phyloP scores from a whole-genome alignment of 2,113 vertebrate species.

The Aepyceros melampus region DNA sequence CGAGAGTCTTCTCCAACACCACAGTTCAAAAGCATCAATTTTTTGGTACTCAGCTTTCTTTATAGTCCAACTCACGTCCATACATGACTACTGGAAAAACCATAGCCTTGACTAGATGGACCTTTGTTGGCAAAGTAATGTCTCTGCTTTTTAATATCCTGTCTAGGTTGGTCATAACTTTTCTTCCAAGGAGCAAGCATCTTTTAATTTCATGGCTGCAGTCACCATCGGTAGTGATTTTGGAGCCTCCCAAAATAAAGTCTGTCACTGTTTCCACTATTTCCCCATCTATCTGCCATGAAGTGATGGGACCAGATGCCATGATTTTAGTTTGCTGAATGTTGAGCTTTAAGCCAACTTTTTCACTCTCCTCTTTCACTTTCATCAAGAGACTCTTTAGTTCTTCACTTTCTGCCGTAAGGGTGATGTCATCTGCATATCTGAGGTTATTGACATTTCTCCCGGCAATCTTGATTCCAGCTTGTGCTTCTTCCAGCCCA shows the following conservation, averaged over 20 bases:
- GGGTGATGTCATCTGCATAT: not conserved
- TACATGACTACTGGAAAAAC: not conserved
- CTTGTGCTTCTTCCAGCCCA: not conserved
- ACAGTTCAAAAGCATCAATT: not conserved
- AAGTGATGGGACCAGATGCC: not conserved
- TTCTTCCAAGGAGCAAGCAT: not conserved
- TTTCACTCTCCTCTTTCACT: not conserved
- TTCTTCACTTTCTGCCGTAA: not conserved
- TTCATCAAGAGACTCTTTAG: not conserved
- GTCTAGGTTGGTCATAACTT: not conserved
- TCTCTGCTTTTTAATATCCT: not conserved
- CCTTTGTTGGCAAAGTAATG: not conserved
- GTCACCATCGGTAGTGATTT: not conserved
- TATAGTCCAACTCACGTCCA: not conserved
- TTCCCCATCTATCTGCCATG: not conserved
- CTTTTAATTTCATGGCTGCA: not conserved
- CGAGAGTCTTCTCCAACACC: not conserved
- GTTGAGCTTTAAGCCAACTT: not conserved
- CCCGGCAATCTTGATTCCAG: no score
- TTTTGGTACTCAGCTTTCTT: not conserved
- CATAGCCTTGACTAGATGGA: rapidly evolving
- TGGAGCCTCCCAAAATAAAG: not conserved
- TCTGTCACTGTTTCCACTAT: not conserved
- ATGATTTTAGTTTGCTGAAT: not conserved
- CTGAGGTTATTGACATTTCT: not conserved